These are phyloP conservation scores for Galerucella calmariensis DNA, from an alignment of 2,888 invertebrate species.

Conservation along the genomic window DNA sequence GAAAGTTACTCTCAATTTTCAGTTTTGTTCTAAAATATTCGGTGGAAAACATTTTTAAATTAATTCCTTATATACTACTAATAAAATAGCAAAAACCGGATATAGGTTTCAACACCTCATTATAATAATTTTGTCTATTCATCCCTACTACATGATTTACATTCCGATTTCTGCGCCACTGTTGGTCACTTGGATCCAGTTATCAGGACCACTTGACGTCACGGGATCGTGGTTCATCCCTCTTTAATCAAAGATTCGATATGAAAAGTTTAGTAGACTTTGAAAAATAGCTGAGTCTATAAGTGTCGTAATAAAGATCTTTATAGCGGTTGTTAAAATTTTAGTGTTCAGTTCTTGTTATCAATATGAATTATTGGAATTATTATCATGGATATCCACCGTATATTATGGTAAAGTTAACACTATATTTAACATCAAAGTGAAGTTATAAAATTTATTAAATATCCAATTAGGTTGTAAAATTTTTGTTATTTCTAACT, in stretches of 20 bases:
- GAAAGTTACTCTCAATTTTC: no score
- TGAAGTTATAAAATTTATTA: no score
- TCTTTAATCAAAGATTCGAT: constrained; percentile 43
- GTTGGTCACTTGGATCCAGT: constrained; percentile 52
- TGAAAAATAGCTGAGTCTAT: constrained; percentile 39
- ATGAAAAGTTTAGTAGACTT: constrained; percentile 36
- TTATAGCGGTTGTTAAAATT: not conserved
- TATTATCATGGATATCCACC: constrained; percentile 43
- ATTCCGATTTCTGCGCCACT: constrained; percentile 29
- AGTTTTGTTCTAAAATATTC: no score
- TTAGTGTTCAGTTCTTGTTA: constrained; percentile 25
- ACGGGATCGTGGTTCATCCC: constrained; percentile 50
- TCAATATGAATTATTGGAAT: constrained; percentile 45
- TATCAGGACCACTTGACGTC: constrained; percentile 55
- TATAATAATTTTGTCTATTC: not conserved
- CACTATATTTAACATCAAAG: no score
- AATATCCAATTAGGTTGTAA: no score
- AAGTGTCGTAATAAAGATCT: constrained; percentile 14
- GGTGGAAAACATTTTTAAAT: no score
- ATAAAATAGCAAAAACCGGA: no score
- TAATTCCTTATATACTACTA: no score
- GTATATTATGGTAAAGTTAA: constrained; percentile 33
- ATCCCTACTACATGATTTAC: not conserved
- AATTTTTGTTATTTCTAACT: no score
- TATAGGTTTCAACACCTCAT: not conserved